Base-by-base conservation (phyloP, 2,797 vertebrate species). In the Enteromius paludinosus region DNA sequence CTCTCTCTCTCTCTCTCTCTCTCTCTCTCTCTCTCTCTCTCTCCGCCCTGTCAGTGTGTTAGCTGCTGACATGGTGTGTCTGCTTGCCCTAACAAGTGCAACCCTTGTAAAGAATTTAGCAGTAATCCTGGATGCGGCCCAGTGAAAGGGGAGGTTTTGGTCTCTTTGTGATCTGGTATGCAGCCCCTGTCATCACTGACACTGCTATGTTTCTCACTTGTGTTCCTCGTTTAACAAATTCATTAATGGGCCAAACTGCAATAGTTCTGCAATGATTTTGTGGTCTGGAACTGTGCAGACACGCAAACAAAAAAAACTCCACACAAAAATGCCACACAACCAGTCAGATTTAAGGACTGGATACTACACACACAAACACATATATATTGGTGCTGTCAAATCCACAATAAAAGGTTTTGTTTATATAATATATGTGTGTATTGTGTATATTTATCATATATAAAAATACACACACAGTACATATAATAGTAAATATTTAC, bases 31-130 rank as follows among this genome's bases (percentile, higher is more conserved):
- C 41, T 76, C 75, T 79, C 64, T 68, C 81, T 82, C 68, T 78
- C 74, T 74, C 33, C 83, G 84, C 83, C 81, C 79, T 82, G 84
- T 85, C 86, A 45, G 43, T 45, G 65, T 78, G 52, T 64, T 79
- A 74, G 82, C 70, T 90, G 92, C 94, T 95, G 94, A 95, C 91
- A 88, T 78, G 76, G 89, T 88, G 91, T 89, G 89, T 92, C 89
- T 92, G 91, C 94, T 84, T 94, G 95, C 92, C 88, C 94, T 92
- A 90, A 94, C 94, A 93, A 94, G 94, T 94, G 92, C 92, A 94
- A 92, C 90, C 88, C 90, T 79, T 90, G 90, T 92, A 95, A 95
- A 94, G 93, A 94, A 95, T 96, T 93, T 86, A 88, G 88, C 89
- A 91, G 88, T 93, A 91, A 93, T 93, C 91, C 93, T 86, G 89